phyloP scores from a whole-genome alignment of 2,888 invertebrate genomes.

The Pseudeuparius sepicola region DNA sequence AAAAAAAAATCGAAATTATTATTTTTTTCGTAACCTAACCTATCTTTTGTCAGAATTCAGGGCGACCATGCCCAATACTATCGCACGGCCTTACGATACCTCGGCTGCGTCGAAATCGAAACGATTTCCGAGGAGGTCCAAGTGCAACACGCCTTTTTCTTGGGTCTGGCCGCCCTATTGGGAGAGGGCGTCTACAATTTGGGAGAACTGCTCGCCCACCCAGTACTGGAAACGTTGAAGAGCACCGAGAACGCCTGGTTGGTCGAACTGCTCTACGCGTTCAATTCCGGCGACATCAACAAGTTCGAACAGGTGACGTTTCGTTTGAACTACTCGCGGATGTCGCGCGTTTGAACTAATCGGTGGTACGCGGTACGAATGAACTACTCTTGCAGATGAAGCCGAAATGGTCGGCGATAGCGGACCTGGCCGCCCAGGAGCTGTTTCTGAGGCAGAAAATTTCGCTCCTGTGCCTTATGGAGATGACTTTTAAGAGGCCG shows the following conservation, averaged over 20 bases:
- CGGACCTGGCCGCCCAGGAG: slow-evolving; percentile 76
- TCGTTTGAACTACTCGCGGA: too few species aligned
- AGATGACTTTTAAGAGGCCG: slow-evolving; percentile 95
- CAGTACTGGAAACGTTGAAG: slow-evolving; percentile 77
- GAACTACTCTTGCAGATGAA: too few species aligned
- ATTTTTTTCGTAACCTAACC: too few species aligned
- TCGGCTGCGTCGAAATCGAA: slow-evolving; percentile 55
- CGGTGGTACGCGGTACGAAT: too few species aligned
- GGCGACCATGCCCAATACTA: slow-evolving; percentile 94
- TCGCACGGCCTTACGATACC: slow-evolving; percentile 78
- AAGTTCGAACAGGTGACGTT: slow-evolving; percentile 65
- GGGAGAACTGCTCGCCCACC: slow-evolving; percentile 92
- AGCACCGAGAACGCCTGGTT: slow-evolving; percentile 81
- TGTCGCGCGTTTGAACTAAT: too few species aligned
- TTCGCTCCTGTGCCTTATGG: slow-evolving; percentile 91
- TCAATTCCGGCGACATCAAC: slow-evolving; percentile 74
- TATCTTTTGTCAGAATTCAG: slow-evolving; percentile 42
- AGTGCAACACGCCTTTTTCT: slow-evolving; percentile 74
- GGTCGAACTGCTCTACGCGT: slow-evolving; percentile 73
- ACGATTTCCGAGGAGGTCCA: slow-evolving; percentile 56
- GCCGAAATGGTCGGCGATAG: slow-evolving; percentile 66
- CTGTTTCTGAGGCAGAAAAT: slow-evolving; percentile 82
- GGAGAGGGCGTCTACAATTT: slow-evolving; percentile 95
- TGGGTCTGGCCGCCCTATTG: slow-evolving; percentile 87
- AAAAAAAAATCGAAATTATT: too few species aligned